These are phyloP conservation scores for Microtus oregoni DNA, from an alignment of 2,113 vertebrate genomes.

Conservation along the genomic window DNA sequence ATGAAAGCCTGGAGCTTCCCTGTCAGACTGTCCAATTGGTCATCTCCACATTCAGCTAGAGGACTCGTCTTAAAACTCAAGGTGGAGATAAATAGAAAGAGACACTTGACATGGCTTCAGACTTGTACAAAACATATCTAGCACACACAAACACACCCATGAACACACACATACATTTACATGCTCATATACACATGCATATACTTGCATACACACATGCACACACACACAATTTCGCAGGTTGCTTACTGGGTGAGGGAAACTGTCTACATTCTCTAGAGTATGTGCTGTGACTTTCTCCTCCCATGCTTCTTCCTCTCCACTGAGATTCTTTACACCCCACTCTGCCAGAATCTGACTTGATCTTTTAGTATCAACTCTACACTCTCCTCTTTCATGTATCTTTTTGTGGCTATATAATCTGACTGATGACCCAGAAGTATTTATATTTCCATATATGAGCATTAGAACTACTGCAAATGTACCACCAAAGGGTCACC, in stretches of 20 bases:
- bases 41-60: not conserved
- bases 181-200: not conserved
- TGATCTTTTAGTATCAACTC: not conserved
- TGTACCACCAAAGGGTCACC: not conserved
- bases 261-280: not conserved
- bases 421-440: too few species aligned
- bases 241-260: not conserved
- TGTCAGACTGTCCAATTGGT: not conserved
- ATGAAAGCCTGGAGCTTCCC: too few species aligned
- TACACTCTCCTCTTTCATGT: not conserved
- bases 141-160: not conserved
- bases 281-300: not conserved
- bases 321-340: not conserved
- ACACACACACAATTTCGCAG: not conserved
- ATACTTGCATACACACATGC: too few species aligned
- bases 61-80: not conserved
- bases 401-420: not conserved
- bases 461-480: not conserved
- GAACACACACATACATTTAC: not conserved
- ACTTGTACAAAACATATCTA: not conserved
- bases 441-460: too few species aligned
- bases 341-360: too few species aligned
- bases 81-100: not conserved
- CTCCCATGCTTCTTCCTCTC: accelerated
- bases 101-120: not conserved